Base-by-base conservation (phyloP, 1,140 invertebrate genomes). In the Eriosoma lanigerum region DNA sequence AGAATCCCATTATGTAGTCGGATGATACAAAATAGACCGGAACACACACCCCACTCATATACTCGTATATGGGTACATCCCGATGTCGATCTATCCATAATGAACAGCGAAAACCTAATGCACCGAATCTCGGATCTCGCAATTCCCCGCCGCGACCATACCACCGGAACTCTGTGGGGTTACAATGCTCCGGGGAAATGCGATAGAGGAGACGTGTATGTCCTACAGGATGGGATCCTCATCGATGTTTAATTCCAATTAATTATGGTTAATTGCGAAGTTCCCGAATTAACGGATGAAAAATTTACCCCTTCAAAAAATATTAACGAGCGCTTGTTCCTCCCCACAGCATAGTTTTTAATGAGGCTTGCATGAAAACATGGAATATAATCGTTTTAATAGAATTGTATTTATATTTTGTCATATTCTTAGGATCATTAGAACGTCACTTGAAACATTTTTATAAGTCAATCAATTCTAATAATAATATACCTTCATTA, bases 1-100 rank as follows among this genome's bases (percentile, higher is more conserved):
- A 62, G 56, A 78, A 78, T 78, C 75, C 75, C 56, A 78, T 78
- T 78, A 78, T 78, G 38, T 46, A 21, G 29, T 44, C 44, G 21
- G 72, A 76, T 54, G 75, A 78, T 78, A 78, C 75, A 78, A 78
- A 62, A 60, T 60, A 76, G 73, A 78, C 75, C 75, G 54, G 21
- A 62, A 78, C 54, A 48, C 17, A 13, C 38, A 46, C 75, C 21
- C 24, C 54, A 15, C 8, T 32, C 12, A n/a, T n/a, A n/a, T n/a
- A n/a, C n/a, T n/a, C n/a, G n/a, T 19, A 32, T 76, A 38, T 76
- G 46, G 12, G 4, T 19, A 56, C 26, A 9, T 44, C 32, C 29
- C 2, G 29, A 13, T 10, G 12, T 32, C 52, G 29, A 75, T 56
- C n/a, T 58, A 58, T 21, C 29, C 24, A 29, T 44, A 56, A 21